These are phyloP conservation scores for Dreissena polymorpha DNA, from an alignment of 1,140 invertebrate genomes.

Conservation along the genomic window DNA sequence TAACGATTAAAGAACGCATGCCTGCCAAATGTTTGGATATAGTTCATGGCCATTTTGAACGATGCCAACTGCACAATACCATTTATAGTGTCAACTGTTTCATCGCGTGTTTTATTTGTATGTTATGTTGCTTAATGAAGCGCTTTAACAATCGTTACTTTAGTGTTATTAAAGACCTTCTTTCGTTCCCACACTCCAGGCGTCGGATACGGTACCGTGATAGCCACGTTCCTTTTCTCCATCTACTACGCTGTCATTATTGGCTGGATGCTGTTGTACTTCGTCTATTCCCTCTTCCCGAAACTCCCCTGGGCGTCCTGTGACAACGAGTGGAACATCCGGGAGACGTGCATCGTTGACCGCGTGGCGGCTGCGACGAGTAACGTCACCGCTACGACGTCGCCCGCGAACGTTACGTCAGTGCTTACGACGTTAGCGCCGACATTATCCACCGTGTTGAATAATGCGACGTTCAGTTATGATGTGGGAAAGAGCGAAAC, in stretches of 20 bases:
- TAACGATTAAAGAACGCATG: no score
- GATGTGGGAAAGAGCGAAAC: background rate
- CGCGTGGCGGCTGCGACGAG: slow-evolving; percentile 15
- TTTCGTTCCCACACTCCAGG: slow-evolving; percentile 44
- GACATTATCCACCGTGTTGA: background rate
- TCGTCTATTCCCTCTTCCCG: slow-evolving; percentile 80
- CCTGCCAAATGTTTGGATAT: no score
- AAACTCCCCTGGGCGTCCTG: slow-evolving; percentile 88
- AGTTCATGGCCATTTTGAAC: no score
- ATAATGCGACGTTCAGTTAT: background rate
- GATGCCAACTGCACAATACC: no score
- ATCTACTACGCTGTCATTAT: slow-evolving; percentile 98
- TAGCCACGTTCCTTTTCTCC: slow-evolving; percentile 51
- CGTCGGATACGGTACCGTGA: slow-evolving; percentile 58
- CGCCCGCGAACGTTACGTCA: slow-evolving; percentile 35
- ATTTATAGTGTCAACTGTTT: no score
- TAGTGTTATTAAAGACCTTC: background rate
- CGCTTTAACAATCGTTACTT: no score
- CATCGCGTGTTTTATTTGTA: no score
- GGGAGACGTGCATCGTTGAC: slow-evolving; percentile 10
- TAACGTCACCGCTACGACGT: background rate
- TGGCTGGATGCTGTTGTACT: slow-evolving; percentile 96
- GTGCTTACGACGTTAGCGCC: background rate
- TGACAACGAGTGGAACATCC: slow-evolving; percentile 53
- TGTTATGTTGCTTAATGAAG: no score